These are phyloP conservation scores for Molossus alvarezi DNA, from an alignment of 2,797 vertebrate genomes.

Conservation along the genomic window DNA sequence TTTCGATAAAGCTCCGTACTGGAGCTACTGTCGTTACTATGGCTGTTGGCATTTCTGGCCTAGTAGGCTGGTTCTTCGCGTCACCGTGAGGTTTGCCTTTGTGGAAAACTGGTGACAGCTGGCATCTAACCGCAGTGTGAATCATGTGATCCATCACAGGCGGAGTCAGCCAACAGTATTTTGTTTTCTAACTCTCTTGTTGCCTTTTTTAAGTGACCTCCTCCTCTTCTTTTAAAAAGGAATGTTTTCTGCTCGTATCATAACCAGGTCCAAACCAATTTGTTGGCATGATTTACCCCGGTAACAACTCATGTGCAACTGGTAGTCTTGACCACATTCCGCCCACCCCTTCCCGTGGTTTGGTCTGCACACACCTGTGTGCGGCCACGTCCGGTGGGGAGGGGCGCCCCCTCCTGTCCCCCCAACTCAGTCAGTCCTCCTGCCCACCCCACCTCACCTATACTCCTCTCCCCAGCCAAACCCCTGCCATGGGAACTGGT, in stretches of 20 bases:
- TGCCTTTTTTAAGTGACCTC: slow-evolving; percentile 91
- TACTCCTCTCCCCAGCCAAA: background rate
- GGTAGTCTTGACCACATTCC: slow-evolving; percentile 90
- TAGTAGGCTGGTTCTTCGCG: slow-evolving; percentile 86
- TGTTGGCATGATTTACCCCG: slow-evolving; percentile 87
- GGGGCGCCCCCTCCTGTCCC: slow-evolving; percentile 83
- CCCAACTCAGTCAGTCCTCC: background rate
- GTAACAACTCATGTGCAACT: slow-evolving; percentile 89
- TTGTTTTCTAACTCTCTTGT: slow-evolving; percentile 88
- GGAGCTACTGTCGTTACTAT: slow-evolving; percentile 53
- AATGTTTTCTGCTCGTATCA: slow-evolving; percentile 87
- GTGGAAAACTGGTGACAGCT: slow-evolving; percentile 88
- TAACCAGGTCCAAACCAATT: slow-evolving; percentile 88
- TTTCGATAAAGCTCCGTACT: slow-evolving; percentile 73
- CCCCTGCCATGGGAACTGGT: slow-evolving; percentile 83
- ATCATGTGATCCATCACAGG: slow-evolving; percentile 86
- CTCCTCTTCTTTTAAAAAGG: slow-evolving; percentile 83
- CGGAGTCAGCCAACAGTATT: slow-evolving; percentile 88
- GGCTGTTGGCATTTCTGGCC: slow-evolving; percentile 83
- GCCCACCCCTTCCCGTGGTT: slow-evolving; percentile 71
- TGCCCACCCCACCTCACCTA: background rate
- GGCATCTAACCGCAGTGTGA: slow-evolving; percentile 87
- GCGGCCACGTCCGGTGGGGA: slow-evolving; percentile 81
- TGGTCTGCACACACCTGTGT: slow-evolving; percentile 82
- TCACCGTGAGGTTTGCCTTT: slow-evolving; percentile 87